Conservation (phyloP, 2,888 invertebrate genomes). For the Ormyrus thymus region DNA sequence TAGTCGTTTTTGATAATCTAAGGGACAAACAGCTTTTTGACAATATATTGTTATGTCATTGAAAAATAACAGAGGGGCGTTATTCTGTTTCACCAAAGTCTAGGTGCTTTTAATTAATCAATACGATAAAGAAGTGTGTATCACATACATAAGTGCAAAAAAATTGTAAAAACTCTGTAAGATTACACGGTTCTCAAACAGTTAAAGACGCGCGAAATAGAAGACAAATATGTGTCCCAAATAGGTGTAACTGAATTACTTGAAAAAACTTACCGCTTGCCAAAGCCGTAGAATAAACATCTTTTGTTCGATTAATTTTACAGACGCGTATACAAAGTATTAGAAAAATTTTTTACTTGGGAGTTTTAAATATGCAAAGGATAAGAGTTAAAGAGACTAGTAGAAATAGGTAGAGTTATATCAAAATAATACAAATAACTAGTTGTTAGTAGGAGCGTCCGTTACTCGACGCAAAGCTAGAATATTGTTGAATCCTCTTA, state of each 20-base stretch:
- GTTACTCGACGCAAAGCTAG: conserved; percentile 3
- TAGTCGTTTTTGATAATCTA: conserved; percentile 3
- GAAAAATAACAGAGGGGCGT: not conserved
- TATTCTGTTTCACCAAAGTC: not conserved
- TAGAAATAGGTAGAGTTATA: conserved; percentile 32
- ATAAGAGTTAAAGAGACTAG: conserved; percentile 16
- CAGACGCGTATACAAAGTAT: conserved; percentile 3
- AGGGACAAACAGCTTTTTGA: conserved; percentile 21
- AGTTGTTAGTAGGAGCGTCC: conserved; percentile 6
- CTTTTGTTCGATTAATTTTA: conserved; percentile 14
- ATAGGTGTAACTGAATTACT: no score
- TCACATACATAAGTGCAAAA: no score
- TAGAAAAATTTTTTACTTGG: conserved; percentile 20
- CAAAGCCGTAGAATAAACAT: no score
- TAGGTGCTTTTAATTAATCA: not conserved
- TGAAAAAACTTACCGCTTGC: no score
- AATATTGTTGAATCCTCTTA: conserved; percentile 39
- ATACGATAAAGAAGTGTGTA: not conserved
- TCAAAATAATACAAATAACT: conserved; percentile 23
- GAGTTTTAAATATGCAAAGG: conserved; percentile 10
- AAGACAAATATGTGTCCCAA: no score
- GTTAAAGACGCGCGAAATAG: no score
- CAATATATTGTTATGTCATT: conserved; percentile 41
- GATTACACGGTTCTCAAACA: no score
- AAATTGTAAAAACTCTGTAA: not conserved